Percentiles rank a stretch among this genome's conserved stretches.
These are phyloP conservation scores for Amphipyra berbera DNA, from an alignment of 2,888 invertebrate species.

Conservation along the genomic window DNA sequence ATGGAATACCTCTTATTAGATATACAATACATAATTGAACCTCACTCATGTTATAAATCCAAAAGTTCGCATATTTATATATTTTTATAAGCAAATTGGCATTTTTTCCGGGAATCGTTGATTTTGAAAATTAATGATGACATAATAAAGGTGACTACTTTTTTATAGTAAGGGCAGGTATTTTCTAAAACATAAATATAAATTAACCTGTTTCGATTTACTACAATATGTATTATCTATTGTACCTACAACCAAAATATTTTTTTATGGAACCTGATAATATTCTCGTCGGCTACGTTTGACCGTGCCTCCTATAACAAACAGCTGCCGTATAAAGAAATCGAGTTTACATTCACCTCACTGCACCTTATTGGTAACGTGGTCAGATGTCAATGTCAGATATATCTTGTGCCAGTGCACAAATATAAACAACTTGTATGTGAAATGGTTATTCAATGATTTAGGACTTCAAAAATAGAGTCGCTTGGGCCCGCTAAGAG, in stretches of 20 bases:
- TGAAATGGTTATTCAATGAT: constrained; percentile 14
- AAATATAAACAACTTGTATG: constrained; percentile 40
- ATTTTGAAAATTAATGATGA: no score
- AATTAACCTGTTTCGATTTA: no score
- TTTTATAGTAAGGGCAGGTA: no score
- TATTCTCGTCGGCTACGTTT: constrained; percentile 15
- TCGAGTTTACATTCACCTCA: constrained; percentile 82
- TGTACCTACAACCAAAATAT: background rate
- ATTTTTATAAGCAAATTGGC: no score
- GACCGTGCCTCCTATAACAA: constrained; percentile 45
- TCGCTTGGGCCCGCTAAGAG: no score
- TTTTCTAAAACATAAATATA: no score
- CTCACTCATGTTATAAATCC: no score
- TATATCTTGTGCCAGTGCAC: constrained; percentile 52
- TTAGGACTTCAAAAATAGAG: background rate
- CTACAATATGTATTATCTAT: background rate
- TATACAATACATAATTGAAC: no score
- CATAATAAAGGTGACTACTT: no score
- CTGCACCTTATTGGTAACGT: constrained; percentile 72
- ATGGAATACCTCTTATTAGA: no score
- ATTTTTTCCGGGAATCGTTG: no score
- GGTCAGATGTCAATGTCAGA: constrained; percentile 79
- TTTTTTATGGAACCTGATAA: background rate
- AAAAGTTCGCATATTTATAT: no score
- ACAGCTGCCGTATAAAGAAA: constrained; percentile 75